These are phyloP conservation scores for Ifrita kowaldi DNA, from an alignment of 2,113 vertebrate genomes.

Conservation along the genomic window DNA sequence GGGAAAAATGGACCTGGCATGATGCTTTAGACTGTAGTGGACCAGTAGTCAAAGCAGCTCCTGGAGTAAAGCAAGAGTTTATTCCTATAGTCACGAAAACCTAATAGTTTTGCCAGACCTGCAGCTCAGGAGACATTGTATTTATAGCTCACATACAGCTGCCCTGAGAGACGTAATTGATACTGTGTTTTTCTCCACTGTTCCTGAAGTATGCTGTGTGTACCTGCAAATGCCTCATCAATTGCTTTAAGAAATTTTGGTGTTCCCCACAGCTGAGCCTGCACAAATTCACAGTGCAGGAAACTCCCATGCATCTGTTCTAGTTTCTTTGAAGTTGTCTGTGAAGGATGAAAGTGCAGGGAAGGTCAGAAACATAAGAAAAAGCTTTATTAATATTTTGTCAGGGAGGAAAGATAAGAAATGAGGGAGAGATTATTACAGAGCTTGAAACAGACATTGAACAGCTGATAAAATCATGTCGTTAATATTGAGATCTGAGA, in stretches of 20 bases:
- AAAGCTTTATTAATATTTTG: background rate
- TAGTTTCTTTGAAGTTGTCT: background rate
- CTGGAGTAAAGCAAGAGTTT: background rate
- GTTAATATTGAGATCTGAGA: background rate
- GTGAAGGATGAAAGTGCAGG: background rate
- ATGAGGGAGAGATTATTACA: background rate
- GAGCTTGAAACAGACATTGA: background rate
- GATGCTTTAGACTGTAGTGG: background rate
- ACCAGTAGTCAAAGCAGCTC: background rate
- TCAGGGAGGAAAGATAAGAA: background rate
- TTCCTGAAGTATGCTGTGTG: background rate
- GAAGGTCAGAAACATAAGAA: background rate
- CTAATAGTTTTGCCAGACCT: background rate
- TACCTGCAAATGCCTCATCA: background rate
- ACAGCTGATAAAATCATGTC: background rate
- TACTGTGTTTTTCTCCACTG: background rate
- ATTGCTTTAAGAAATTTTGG: background rate
- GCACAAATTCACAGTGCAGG: background rate
- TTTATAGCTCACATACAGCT: background rate
- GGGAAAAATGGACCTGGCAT: background rate
- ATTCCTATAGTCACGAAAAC: background rate
- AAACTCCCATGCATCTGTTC: background rate
- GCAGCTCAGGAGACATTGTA: background rate
- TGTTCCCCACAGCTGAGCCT: background rate
- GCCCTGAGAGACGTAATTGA: background rate